These are phyloP conservation scores for Sebastes kiyomatsui DNA, from an alignment of 2,797 vertebrate species.

Conservation along the genomic window DNA sequence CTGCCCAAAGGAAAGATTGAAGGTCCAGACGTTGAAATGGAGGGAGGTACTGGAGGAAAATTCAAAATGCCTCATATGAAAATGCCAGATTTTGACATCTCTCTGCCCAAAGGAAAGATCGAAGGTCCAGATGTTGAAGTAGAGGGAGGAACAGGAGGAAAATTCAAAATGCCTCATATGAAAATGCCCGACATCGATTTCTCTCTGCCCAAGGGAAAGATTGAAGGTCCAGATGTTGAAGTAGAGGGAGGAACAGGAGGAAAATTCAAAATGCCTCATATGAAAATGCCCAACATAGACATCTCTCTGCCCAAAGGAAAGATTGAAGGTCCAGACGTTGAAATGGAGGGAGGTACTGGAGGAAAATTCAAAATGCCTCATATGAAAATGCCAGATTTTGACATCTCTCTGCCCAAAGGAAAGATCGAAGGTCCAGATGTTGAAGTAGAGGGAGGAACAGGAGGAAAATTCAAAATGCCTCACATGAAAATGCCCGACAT, in stretches of 20 bases:
- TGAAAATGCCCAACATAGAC: not conserved
- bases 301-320: constrained; percentile 60
- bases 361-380: not conserved
- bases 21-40: not conserved
- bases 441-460: accelerated
- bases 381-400: accelerated
- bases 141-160: accelerated
- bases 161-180: too few relatives aligned
- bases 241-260: not conserved
- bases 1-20: not conserved
- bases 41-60: not conserved
- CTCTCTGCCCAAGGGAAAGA: too few relatives aligned
- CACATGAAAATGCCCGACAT: not conserved
- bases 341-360: accelerated
- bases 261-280: not conserved
- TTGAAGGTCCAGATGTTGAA: too few relatives aligned
- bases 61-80: not conserved
- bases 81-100: accelerated
- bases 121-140: not conserved
- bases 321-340: constrained; percentile 28
- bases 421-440: not conserved
- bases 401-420: not conserved
- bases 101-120: not conserved
- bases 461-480: not conserved
- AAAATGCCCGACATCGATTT: too few relatives aligned